Evolutionary conservation across 2,113 vertebrate genomes (phyloP).

Genomic region (Sardina pilchardus): DNA sequence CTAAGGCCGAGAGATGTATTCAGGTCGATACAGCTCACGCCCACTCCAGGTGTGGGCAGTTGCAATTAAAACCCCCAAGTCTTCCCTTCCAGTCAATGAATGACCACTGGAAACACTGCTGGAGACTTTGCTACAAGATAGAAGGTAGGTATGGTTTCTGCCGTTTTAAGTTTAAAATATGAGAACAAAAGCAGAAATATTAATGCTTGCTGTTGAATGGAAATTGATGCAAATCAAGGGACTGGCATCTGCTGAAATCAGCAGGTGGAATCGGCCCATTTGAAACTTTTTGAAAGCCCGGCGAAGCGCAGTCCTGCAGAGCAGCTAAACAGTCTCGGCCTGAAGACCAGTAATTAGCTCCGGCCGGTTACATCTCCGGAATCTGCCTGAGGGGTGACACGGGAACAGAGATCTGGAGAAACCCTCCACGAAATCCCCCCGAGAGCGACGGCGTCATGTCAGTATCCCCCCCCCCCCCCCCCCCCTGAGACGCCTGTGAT

Average conservation of each 20-base stretch:
- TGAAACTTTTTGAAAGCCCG: not conserved
- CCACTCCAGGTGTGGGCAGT: no score
- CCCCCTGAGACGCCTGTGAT: not conserved
- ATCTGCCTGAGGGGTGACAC: not conserved
- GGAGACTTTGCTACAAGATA: not conserved
- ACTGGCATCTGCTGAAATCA: not conserved
- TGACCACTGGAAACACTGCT: no score
- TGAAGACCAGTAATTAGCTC: not conserved
- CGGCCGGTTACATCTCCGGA: not conserved
- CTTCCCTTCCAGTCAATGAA: no score
- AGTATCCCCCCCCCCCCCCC: not conserved
- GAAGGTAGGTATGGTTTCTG: no score
- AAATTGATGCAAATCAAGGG: not conserved
- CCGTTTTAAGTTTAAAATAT: no score
- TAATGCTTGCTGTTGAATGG: not conserved
- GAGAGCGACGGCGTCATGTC: not conserved
- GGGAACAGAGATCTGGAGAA: not conserved
- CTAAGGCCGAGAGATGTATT: no score
- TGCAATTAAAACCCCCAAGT: no score
- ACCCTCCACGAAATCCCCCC: not conserved
- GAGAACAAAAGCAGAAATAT: not conserved
- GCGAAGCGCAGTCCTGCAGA: not conserved
- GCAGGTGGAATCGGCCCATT: not conserved
- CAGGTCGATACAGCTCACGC: no score
- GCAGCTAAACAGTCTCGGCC: not conserved